Conservation (phyloP, 2,797 vertebrate species). For the Scolopax rusticola region DNA sequence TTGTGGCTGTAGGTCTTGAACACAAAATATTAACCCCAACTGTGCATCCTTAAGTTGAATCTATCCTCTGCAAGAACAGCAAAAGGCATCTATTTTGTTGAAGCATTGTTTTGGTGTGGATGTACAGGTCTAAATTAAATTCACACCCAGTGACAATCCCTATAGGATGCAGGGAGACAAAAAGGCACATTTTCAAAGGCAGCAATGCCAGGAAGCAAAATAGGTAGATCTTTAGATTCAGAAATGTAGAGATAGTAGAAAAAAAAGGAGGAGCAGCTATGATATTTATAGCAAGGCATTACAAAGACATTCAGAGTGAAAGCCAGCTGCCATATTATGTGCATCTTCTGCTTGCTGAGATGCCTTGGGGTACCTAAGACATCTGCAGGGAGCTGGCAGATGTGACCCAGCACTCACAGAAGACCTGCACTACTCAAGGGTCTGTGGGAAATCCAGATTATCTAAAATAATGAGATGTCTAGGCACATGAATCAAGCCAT, state of each 20-base stretch:
- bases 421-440: background rate
- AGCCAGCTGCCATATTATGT: background rate
- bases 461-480: background rate
- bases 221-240: background rate
- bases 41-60: background rate
- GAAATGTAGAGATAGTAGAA: background rate
- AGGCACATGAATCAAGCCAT: background rate
- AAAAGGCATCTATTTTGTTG: accelerated
- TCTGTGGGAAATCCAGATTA: background rate
- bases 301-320: background rate
- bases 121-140: background rate
- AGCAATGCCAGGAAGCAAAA: background rate
- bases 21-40: background rate
- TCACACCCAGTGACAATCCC: background rate
- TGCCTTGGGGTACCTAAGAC: background rate
- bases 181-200: background rate
- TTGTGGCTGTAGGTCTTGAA: background rate
- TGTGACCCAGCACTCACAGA: background rate
- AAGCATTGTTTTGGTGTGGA: accelerated
- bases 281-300: background rate
- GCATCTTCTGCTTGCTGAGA: background rate
- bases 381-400: background rate
- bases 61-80: background rate
- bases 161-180: background rate
- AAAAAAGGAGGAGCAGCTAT: background rate